Base-by-base conservation (phyloP, 2,113 vertebrate genomes). In the Chiloscyllium plagiosum region DNA sequence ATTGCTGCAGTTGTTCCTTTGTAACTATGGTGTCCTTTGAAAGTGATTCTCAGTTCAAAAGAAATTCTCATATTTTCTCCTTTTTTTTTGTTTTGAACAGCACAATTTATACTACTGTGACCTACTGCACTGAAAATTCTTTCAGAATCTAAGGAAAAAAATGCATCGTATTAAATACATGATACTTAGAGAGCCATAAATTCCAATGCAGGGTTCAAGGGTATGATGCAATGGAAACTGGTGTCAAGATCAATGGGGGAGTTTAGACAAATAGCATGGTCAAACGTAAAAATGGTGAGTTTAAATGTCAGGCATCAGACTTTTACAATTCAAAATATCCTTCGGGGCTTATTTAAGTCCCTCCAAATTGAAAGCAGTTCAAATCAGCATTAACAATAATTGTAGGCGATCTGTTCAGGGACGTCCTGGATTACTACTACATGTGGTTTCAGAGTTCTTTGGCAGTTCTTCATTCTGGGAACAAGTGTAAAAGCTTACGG, bases 321-420 rank as follows among this genome's bases (percentile, higher is more conserved):
- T 83, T 83, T 83, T 83, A 83, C 80, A 83, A 83, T 83, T 83
- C 80, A 83, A 83, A 83, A 83, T 83, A 83, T 83, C 80, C 80
- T 37, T 83, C 5, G 37, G 80, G 80, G 37, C 80, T 83, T 83
- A 83, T 83, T 83, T 42, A 83, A 83, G 80, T 83, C 80, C 80
- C 80, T 83, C 80, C 80, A 83, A 83, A 83, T 83, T 83, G 80
- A 83, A 83, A 83, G 42, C 80, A 83, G 80, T 83, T 83, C 37
- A 83, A 83, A 83, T 83, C 80, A 83, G 37, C n/a, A 42, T 83
- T 83, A 83, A 83, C 37, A 17, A 47, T 83, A 83, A 83, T 83
- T 83, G 80, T 83, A 42, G 80, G 80, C 47, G 80, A 83, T 83
- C 37, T 83, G 80, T 47, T 83, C 80, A 83, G 80, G 80, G 80